Percentiles rank a stretch among this genome's conserved stretches.
Evolutionary conservation across 2,797 vertebrate species (phyloP).

Genomic region (Sphenopsis melanotis): DNA sequence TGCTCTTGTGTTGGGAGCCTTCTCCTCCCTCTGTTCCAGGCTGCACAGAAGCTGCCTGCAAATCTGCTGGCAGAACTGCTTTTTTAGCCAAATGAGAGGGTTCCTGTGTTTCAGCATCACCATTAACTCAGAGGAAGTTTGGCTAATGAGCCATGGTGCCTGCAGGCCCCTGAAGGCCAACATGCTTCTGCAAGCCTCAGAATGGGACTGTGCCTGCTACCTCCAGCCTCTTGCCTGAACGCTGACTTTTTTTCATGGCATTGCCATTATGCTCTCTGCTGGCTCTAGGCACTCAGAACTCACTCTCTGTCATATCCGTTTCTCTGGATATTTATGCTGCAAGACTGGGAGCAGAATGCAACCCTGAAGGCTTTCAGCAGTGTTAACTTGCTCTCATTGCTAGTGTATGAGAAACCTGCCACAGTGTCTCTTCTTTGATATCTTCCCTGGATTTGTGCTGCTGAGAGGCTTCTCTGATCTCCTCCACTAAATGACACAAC

Average conservation of each 20-base stretch:
- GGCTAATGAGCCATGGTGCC: background rate
- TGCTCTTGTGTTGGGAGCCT: background rate
- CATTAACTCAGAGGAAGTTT: background rate
- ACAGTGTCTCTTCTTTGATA: background rate
- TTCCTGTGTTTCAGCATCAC: background rate
- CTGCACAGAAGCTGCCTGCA: background rate
- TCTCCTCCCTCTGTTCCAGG: background rate
- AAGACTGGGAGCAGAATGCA: background rate
- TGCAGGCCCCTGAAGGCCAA: background rate
- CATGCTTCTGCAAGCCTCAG: background rate
- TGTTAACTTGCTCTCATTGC: background rate
- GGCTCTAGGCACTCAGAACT: background rate
- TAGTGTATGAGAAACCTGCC: background rate
- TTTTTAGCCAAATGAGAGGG: background rate
- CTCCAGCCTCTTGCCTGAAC: background rate
- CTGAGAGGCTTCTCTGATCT: constrained; percentile 24
- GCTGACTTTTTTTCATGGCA: background rate
- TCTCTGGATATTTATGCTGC: background rate
- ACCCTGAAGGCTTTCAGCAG: background rate
- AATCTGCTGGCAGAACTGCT: background rate
- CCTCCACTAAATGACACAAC: background rate
- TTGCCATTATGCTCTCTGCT: background rate
- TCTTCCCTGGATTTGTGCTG: background rate
- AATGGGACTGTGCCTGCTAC: background rate
- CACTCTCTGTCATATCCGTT: background rate